Evolutionary conservation across 2,797 vertebrate species (phyloP).

Genomic region (Notamacropus eugenii): DNA sequence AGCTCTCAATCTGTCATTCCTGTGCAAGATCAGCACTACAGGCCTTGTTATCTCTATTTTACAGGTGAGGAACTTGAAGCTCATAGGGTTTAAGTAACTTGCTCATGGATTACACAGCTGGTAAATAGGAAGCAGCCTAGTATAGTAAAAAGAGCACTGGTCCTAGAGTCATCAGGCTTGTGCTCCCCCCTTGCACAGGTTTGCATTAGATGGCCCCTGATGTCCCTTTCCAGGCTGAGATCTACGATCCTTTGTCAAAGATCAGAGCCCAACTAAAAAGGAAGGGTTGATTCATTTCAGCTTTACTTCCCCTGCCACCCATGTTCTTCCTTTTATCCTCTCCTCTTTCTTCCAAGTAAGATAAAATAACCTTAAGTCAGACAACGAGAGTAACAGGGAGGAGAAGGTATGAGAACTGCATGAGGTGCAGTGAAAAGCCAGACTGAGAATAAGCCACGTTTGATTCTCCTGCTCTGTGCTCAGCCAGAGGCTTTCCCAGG

Average conservation of each 20-base stretch:
- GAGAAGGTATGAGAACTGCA: not conserved
- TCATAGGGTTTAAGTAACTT: not conserved
- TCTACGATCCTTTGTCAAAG: not conserved
- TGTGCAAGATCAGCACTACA: not conserved
- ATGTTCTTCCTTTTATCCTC: not conserved
- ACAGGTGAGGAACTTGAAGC: not conserved
- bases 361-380: not conserved
- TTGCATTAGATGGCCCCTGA: not conserved
- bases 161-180: not conserved
- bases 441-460: not conserved
- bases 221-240: not conserved
- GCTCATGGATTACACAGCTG: not conserved
- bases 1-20: not conserved
- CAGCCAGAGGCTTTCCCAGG: conserved; percentile 13
- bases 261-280: not conserved
- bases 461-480: not conserved
- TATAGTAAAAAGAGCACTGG: not conserved
- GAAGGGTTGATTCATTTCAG: not conserved
- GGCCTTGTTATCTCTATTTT: not conserved
- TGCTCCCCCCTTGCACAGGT: not conserved
- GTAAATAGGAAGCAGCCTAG: not conserved
- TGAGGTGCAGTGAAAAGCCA: not conserved
- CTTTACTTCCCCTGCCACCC: not conserved
- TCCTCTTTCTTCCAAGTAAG: not conserved
- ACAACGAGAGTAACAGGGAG: not conserved